Percentiles rank a stretch among this genome's conserved stretches.
These are phyloP conservation scores for Mesoligia furuncula DNA, from an alignment of 2,888 invertebrate species.

Conservation along the genomic window DNA sequence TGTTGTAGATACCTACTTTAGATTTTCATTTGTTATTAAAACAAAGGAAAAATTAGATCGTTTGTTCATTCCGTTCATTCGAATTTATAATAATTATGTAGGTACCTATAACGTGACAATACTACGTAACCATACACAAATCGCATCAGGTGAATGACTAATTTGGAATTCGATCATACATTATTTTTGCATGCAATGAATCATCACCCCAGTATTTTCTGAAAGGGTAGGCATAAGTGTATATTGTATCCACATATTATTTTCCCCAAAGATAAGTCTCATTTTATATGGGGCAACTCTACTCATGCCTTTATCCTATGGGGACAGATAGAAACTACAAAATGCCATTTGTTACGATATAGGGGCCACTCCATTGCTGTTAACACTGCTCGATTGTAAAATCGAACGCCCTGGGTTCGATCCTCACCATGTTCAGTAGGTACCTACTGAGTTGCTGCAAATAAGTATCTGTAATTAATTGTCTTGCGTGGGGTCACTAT, in stretches of 20 bases:
- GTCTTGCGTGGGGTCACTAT: not conserved
- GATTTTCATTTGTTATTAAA: not conserved
- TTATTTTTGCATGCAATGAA: too few species aligned
- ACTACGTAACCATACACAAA: not conserved
- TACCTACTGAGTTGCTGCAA: not conserved
- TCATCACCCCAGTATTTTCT: not conserved
- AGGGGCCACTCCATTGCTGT: not conserved
- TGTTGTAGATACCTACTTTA: too few species aligned
- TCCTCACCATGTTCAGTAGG: not conserved
- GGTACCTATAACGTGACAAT: constrained; percentile 2
- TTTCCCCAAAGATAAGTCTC: not conserved
- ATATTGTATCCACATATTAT: too few species aligned
- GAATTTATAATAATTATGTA: not conserved
- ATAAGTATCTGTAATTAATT: not conserved
- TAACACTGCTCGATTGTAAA: not conserved
- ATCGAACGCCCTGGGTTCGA: not conserved
- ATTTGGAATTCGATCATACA: not conserved
- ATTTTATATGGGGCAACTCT: not conserved
- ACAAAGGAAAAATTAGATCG: constrained; percentile 1
- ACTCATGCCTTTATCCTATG: not conserved
- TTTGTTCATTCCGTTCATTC: not conserved
- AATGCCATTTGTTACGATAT: not conserved
- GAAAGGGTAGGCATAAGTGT: not conserved
- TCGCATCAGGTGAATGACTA: not conserved
- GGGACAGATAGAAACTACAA: not conserved